phyloP scores from a whole-genome alignment of 2,888 invertebrate species.

The Entomobrya multifasciata region DNA sequence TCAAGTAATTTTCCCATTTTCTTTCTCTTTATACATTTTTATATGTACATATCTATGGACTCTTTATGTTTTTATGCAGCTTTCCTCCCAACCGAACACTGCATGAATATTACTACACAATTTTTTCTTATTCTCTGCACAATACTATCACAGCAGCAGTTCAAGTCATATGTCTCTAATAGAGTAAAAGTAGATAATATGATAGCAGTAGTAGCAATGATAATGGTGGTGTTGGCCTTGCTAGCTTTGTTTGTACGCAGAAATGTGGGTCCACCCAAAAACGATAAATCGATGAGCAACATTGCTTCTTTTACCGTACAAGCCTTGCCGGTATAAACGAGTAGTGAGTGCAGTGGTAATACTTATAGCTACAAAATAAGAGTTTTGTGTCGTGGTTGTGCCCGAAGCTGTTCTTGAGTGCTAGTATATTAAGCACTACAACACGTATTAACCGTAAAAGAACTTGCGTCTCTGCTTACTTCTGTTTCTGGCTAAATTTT shows the following conservation, averaged over 20 bases:
- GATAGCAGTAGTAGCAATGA: background rate
- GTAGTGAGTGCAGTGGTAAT: background rate
- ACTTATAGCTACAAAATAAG: too few relatives aligned
- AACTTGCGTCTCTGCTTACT: too few relatives aligned
- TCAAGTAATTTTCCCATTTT: background rate
- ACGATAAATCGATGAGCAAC: constrained; percentile 78
- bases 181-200: background rate
- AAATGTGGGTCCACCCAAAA: constrained; percentile 72
- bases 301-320: constrained; percentile 62
- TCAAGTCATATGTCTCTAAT: background rate
- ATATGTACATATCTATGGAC: background rate
- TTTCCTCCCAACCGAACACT: background rate
- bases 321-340: background rate
- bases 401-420: too few relatives aligned
- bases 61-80: too few relatives aligned
- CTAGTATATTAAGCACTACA: too few relatives aligned
- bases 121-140: too few relatives aligned
- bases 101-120: background rate
- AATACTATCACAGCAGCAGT: background rate
- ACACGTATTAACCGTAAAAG: too few relatives aligned
- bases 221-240: constrained; percentile 38
- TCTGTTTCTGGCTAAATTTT: too few relatives aligned
- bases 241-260: background rate
- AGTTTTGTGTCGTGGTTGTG: too few relatives aligned
- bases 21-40: background rate